Base-by-base conservation (phyloP, 1,140 invertebrate genomes). In the Limonius californicus region DNA sequence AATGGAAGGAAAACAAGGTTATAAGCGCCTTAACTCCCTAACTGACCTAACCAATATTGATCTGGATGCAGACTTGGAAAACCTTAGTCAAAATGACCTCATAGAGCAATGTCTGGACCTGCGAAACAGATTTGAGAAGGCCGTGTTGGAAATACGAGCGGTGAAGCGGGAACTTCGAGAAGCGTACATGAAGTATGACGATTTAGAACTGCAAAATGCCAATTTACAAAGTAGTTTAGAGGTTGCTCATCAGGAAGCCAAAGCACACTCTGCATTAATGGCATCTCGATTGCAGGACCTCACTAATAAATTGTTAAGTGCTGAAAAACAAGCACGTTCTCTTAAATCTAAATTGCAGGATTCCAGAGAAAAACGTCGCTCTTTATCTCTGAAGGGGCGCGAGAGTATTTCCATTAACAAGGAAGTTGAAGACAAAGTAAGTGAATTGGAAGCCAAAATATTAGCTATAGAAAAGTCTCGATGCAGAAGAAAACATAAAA, bases 91-190 rank as follows among this genome's bases (percentile, higher is more conserved):
- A 67, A 89, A 91, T 65, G 87, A 85, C 64, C 76, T 92, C 12
- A 86, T 89, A 62, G 89, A 91, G 73, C 89, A 92, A 72, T 92
- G 89, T 70, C 81, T 86, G 9, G 89, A 92, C 65, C 74, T 94
- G 56, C 81, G 86, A 45, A 79, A 81, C 27, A 83, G 90, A 54
- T 91, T 93, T 72, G 87, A 91, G 72, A 92, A 89, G 74, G 90
- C 90, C 0, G 85, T 92, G 0, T 81, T 86, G 59, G 91, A 94
- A 79, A 93, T 93, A 14, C 81, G 87, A 64, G 85, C 87, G 2
- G 87, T 94, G 82, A 91, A 92, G 65, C 83, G 86, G 15, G 89
- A 93, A 71, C 77, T 94, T 0, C 84, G 88, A n/a, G 87, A 90
- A 68, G 87, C 89, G 2, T 86, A 94, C 70, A 85, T 85, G 15